Base-by-base conservation (phyloP, 2,797 vertebrate species). In the Acipenser oxyrinchus region DNA sequence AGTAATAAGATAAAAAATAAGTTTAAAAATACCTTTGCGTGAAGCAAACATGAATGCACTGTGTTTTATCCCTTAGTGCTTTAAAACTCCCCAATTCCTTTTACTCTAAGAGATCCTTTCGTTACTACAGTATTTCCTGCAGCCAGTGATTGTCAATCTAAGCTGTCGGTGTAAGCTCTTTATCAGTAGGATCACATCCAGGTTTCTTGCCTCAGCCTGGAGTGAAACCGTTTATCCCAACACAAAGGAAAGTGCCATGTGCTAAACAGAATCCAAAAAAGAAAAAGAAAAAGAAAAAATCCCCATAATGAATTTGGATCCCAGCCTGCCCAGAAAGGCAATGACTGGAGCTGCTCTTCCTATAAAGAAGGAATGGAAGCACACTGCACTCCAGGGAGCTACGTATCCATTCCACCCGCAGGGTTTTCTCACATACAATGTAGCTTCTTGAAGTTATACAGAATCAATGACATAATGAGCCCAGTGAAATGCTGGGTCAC, bases 371-470 rank as follows among this genome's bases (percentile, higher is more conserved):
- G 53, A 67, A 55, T 37, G 37, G 37, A 49, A 15, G 15, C 13
- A 9, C 48, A 49, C 50, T 57, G 51, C 52, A 67, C 23, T 57
- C n/a, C 49, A 67, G 15, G 57, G 65, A 60, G 59, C 37, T 37
- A 5, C 37, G 37, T 60, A 67, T 15, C 51, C 23, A 60, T 67
- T 60, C 23, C 64, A 23, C 69, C 69, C 64, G 10, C 63, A 52
- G 57, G 65, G 52, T 66, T 48, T 65, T 55, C 61, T 55, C 18
- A 51, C 13, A 63, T 23, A 49, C 10, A 13, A 48, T 50, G 11
- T n/a, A 64, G 66, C 52, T 63, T 63, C 69, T 65, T 55, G 52
- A 49, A 61, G 65, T 70, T 67, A 63, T 60, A 50, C 57, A 67
- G 59, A 64, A 37, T 37, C 37, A 5, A 37, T 37, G 3, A 37